Conservation (phyloP, 2,113 vertebrate species). For the Bubo bubo region DNA sequence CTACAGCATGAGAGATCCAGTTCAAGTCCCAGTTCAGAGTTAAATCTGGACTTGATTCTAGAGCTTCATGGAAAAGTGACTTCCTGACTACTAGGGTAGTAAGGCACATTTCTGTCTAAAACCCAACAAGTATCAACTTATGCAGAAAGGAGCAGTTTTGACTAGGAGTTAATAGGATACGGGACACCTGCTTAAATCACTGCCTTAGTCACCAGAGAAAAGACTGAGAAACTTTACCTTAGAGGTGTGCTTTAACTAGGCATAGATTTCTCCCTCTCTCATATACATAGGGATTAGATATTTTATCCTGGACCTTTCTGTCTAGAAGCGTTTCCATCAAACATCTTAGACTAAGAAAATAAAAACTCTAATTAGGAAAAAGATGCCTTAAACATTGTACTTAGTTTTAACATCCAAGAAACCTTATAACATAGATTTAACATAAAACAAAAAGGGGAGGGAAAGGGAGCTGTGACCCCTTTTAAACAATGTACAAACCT, state of each 20-base stretch:
- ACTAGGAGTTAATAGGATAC: neutral
- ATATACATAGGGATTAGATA: neutral
- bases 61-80: neutral
- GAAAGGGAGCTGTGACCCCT: neutral
- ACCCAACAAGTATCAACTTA: fast-evolving
- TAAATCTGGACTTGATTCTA: neutral
- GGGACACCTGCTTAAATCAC: neutral
- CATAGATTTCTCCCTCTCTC: neutral
- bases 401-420: neutral
- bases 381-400: neutral
- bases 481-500: neutral
- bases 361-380: neutral
- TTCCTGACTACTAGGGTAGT: neutral
- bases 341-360: neutral
- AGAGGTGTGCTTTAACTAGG: neutral
- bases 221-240: neutral
- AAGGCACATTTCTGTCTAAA: neutral
- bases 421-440: neutral
- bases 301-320: neutral
- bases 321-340: neutral
- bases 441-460: neutral
- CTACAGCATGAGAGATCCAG: neutral
- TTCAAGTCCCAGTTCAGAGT: neutral
- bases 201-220: neutral
- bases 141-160: neutral